A percentile compares a stretch with the other conserved stretches of the same genome.
Evolutionary conservation across 2,797 vertebrate genomes (phyloP).

Genomic region (Anniella stebbinsi): DNA sequence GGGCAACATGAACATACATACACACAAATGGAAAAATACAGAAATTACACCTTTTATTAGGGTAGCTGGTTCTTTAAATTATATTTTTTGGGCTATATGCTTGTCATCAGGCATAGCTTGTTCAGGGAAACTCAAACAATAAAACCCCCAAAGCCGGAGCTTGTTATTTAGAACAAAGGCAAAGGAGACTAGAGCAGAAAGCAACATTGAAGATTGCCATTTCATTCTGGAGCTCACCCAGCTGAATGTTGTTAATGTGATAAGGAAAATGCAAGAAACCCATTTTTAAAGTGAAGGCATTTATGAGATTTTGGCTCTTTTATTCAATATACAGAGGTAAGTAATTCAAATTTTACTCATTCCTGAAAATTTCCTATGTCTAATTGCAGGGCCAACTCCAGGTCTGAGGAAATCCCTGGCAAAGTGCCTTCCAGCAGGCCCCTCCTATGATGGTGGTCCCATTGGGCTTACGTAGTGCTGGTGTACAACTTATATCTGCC

Average conservation of each 20-base stretch:
- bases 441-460: not conserved
- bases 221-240: not conserved
- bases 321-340: not conserved
- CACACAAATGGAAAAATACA: not conserved
- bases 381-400: not conserved
- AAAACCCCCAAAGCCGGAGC: not conserved
- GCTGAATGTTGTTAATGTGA: not conserved
- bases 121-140: not conserved
- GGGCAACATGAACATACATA: not conserved
- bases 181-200: not conserved
- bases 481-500: not conserved
- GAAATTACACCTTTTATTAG: not conserved
- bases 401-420: not conserved
- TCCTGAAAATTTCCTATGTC: not conserved
- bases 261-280: not conserved
- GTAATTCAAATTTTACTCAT: not conserved
- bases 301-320: not conserved
- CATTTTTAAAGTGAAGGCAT: not conserved
- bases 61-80: not conserved
- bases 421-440: not conserved
- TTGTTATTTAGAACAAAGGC: constrained; percentile 1
- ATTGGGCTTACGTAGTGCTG: not conserved
- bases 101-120: not conserved
- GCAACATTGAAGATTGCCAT: no score
- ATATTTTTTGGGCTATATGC: not conserved